phyloP scores from a whole-genome alignment of 2,888 invertebrate species.

The Plebejus melissa region DNA sequence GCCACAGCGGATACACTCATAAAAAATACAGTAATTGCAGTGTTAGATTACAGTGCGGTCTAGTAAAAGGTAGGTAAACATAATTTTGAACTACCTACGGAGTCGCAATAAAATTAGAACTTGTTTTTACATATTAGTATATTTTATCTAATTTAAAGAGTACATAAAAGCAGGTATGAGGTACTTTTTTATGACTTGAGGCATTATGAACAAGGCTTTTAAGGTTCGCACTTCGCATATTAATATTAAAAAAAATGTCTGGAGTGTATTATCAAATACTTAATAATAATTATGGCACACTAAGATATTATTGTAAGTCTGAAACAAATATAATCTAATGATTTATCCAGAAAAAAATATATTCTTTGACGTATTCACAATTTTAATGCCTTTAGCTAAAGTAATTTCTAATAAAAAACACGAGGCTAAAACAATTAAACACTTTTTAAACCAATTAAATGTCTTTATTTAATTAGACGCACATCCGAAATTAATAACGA shows the following conservation, averaged over 20 bases:
- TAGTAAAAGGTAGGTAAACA: not conserved
- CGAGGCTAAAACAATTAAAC: not conserved
- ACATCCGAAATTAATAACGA: not conserved
- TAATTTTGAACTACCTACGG: not conserved
- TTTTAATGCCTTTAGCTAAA: too few species aligned
- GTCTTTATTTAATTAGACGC: not conserved
- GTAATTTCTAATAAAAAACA: not conserved
- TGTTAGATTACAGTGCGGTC: not conserved
- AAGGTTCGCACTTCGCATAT: not conserved
- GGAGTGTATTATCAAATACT: too few species aligned
- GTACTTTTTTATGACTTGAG: too few species aligned
- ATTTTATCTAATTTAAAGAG: too few species aligned
- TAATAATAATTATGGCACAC: too few species aligned
- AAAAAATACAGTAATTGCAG: not conserved
- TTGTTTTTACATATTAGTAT: not conserved
- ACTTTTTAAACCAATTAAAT: not conserved
- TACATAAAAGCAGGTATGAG: too few species aligned
- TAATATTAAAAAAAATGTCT: not conserved
- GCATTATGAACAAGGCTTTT: not conserved
- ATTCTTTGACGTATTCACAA: too few species aligned
- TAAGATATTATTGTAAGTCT: too few species aligned
- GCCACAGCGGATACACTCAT: slow-evolving; percentile 6
- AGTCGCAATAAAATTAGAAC: not conserved
- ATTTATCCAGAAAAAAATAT: too few species aligned
- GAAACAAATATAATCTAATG: too few species aligned